Percentiles rank a stretch among this genome's conserved stretches.
Evolutionary conservation across 2,888 invertebrate species (phyloP).

Genomic region (Cremastinae sp.): DNA sequence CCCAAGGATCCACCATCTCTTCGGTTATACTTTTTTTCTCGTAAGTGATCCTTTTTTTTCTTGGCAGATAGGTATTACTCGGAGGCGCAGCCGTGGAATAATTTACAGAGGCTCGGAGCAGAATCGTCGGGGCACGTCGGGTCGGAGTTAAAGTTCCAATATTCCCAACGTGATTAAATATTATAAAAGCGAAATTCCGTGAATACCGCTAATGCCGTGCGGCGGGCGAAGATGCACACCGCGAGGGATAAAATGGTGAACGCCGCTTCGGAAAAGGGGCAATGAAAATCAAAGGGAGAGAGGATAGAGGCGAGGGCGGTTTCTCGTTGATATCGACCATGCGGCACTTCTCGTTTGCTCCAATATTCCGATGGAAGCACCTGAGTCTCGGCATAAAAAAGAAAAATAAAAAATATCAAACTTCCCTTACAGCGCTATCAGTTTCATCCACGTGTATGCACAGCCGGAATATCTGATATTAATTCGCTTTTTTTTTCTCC

Average conservation of each 20-base stretch:
- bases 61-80: constrained; percentile 19
- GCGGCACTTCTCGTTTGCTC: constrained; percentile 70
- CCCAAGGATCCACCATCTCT: too few relatives aligned
- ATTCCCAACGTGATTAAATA: constrained; percentile 73
- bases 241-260: constrained; percentile 38
- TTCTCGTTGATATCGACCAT: constrained; percentile 75
- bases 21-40: constrained; percentile 32
- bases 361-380: constrained; percentile 69
- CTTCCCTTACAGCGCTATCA: background rate
- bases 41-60: constrained; percentile 40
- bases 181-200: constrained; percentile 73
- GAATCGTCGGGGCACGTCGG: background rate
- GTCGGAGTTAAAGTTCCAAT: constrained; percentile 60
- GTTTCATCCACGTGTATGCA: constrained; percentile 9
- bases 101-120: constrained; percentile 51
- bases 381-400: constrained; percentile 64
- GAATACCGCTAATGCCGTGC: constrained; percentile 67
- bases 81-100: constrained; percentile 50
- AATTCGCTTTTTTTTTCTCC: constrained; percentile 50
- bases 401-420: constrained; percentile 12
- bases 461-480: constrained; percentile 41
- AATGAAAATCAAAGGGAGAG: constrained; percentile 46
- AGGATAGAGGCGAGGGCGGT: constrained; percentile 58
- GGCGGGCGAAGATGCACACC: constrained; percentile 34
- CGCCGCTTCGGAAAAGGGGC: constrained; percentile 24